phyloP scores from a whole-genome alignment of 1,140 invertebrate genomes.

The Micrasema longulum region DNA sequence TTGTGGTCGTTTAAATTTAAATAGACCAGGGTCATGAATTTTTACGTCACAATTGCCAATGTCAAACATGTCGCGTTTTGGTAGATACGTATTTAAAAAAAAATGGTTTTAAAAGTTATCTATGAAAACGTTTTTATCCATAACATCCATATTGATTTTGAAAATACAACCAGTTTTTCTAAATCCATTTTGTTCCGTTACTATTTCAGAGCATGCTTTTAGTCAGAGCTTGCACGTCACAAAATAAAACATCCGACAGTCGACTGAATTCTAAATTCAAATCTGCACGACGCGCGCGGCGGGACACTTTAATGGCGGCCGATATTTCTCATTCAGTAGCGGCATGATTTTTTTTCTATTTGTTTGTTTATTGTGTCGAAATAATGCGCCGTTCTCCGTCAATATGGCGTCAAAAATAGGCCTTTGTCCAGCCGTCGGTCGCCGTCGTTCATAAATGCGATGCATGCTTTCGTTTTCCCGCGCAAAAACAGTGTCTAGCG shows the following conservation, averaged over 20 bases:
- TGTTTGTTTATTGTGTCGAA: constrained; percentile 24
- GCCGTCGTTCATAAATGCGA: constrained; percentile 32
- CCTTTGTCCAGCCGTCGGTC: constrained; percentile 11
- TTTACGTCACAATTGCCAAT: too few relatives aligned
- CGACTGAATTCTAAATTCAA: constrained; percentile 19
- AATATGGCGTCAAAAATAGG: constrained; percentile 32
- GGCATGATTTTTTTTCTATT: not conserved
- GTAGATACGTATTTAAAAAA: too few relatives aligned
- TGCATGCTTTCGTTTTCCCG: constrained; percentile 25
- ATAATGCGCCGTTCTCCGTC: constrained; percentile 26
- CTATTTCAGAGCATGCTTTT: too few relatives aligned
- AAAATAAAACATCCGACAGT: constrained; percentile 5
- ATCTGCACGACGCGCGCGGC: not conserved
- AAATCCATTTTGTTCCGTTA: too few relatives aligned
- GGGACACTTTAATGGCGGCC: constrained; percentile 24
- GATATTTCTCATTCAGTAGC: constrained; percentile 28
- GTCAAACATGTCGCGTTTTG: too few relatives aligned
- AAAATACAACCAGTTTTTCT: too few relatives aligned
- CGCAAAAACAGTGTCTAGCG: constrained; percentile 23
- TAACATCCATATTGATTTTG: too few relatives aligned
- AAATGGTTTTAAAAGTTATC: too few relatives aligned
- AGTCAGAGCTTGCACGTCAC: not conserved
- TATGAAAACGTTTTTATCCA: too few relatives aligned
- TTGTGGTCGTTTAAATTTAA: too few relatives aligned
- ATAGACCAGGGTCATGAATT: too few relatives aligned